Conservation (phyloP, 2,113 vertebrate species). For the Clarias macrocephalus region DNA sequence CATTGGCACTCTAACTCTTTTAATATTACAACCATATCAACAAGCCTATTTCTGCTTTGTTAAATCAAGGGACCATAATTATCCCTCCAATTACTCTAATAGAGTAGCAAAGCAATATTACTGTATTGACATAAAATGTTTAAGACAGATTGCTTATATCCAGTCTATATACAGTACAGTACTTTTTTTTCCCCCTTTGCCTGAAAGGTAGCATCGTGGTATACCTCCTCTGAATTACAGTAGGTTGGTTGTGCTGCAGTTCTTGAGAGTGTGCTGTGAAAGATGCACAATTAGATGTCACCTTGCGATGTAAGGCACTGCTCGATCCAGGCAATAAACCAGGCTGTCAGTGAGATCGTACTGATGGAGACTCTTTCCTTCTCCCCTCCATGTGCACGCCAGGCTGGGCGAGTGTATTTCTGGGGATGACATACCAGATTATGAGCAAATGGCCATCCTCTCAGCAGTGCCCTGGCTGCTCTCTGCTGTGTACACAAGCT, state of each 20-base stretch:
- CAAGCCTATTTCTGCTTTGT: constrained; percentile 15
- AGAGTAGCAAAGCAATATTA: constrained; percentile 7
- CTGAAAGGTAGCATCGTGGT: not conserved
- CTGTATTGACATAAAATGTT: not conserved
- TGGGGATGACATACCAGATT: constrained; percentile 28
- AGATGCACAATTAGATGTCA: constrained; percentile 52
- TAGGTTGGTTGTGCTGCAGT: not conserved
- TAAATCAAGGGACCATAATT: constrained; percentile 31
- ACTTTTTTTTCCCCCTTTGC: not conserved
- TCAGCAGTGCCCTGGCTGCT: not conserved
- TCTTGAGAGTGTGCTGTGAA: not conserved
- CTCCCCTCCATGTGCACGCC: not conserved
- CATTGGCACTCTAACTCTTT: not conserved
- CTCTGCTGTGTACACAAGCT: constrained; percentile 41
- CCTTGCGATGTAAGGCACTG: constrained; percentile 37
- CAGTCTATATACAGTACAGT: not conserved
- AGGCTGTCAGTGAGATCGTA: not conserved
- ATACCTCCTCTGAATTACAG: not conserved
- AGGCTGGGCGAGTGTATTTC: not conserved
- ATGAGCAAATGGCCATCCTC: constrained; percentile 15
- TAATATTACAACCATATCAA: constrained; percentile 25
- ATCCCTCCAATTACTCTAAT: constrained; percentile 20
- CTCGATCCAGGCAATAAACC: not conserved
- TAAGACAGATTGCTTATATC: not conserved
- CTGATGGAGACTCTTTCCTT: not conserved